Evolutionary conservation across 2,797 vertebrate genomes (phyloP), one percentile per base, ranked within the genome.

Genomic region (Crax fasciolata): DNA sequence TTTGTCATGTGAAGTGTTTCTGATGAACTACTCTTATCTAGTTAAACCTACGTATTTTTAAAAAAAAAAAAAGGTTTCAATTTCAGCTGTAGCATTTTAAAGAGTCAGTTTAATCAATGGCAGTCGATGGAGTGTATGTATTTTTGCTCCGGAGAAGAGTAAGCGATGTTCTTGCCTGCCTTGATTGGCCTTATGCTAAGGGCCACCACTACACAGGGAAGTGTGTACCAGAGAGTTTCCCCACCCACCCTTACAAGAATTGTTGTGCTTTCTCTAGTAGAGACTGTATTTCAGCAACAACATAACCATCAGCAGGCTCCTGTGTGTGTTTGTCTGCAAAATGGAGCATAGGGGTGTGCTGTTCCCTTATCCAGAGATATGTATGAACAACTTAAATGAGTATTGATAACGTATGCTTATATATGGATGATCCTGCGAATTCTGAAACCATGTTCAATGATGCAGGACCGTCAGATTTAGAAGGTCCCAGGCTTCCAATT

Each of bases 51-150:
- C 12, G 27, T 63, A 41, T 21, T 62, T 41, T 35, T 35, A 17
- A 25, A 63, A 65, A 59, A 54, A n/a, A 17, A 58, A 46, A 44
- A 65, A 17, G 57, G 24, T 55, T 20, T 82, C 63, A 41, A 3
- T 23, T 46, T 80, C 44, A 54, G 6, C 9, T 79, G 18, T 10
- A 44, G 4, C 41, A n/a, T 89, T 94, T 74, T 70, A 48, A 38
- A 62, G 62, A 38, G 44, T 66, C 9, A 39, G 1, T 52, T 87
- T 38, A 82, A 80, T n/a, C 25, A 10, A 79, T 84, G 82, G 24
- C 25, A 41, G 43, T 41, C 20, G 9, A 35, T 3, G 8, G 12
- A 21, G 2, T 27, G 2, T 1, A 0, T 25, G 8, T 19, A 41
- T 30, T 63, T 74, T 63, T 65, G 24, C 57, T 54, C 48, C 48